Base-by-base conservation (phyloP, 1,140 invertebrate species). In the Pachyrhynchus sulphureomaculatus region DNA sequence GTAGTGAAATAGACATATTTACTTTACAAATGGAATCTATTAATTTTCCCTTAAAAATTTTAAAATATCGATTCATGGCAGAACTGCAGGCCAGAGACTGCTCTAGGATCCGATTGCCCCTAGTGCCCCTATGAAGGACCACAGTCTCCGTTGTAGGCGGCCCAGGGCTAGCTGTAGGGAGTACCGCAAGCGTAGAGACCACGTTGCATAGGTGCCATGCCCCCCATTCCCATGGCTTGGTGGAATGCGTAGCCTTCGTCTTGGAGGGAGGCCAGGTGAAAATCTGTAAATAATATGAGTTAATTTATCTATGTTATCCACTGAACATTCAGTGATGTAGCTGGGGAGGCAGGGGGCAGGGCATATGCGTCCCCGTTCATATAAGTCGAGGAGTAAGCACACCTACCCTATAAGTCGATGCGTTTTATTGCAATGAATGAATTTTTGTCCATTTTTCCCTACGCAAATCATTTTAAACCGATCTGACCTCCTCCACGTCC, bases 171-270 rank as follows among this genome's bases (percentile, higher is more conserved):
- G 74, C 77, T 78, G 74, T 78, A 78, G 17, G 77, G 77, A 67
- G 75, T 77, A 32, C 77, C 77, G 68, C 76, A 78, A 20, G 77
- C 77, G 67, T 78, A 78, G 41, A 78, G 70, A 64, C 77, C 76
- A 58, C 77, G 74, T 61, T 78, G 77, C 76, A 78, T 78, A 61
- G 76, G 75, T 41, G 75, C 76, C 72, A 76, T 75, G 56, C 75
- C 75, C 37, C 77, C 77, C 77, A 78, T 78, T 66, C 77, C 77
- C 76, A 78, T 78, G 47, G 76, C 76, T 71, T 77, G 77, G 62
- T 78, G 77, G 74, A 77, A 78, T 68, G 77, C 76, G 68, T 77
- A 78, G 47, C 76, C 77, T 72, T 78, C 77, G 68, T 78, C 77
- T 68, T 78, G 77, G 24, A 78, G 76, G 41, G 77, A 78, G 44